These are phyloP conservation scores for Fragum whitleyi DNA, from an alignment of 2,888 invertebrate species.

Conservation along the genomic window DNA sequence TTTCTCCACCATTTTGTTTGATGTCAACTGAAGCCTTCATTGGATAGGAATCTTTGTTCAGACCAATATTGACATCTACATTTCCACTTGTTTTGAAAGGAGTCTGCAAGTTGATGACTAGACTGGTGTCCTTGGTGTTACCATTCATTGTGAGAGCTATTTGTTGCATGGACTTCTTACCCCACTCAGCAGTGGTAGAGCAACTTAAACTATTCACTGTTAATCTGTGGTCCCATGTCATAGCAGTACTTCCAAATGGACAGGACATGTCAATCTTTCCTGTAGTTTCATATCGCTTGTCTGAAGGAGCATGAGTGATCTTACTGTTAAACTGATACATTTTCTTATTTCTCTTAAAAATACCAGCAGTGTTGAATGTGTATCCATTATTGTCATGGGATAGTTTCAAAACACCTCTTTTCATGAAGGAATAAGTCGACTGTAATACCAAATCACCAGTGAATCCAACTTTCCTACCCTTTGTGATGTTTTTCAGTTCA, in stretches of 20 bases:
- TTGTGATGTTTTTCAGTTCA: conserved; percentile 64
- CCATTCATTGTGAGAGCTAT: conserved; percentile 36
- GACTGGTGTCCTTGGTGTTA: conserved; percentile 40
- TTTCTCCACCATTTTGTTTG: conserved; percentile 1
- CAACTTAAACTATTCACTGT: conserved; percentile 48
- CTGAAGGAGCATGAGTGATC: conserved; percentile 58
- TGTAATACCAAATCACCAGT: conserved; percentile 61
- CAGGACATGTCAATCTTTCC: conserved; percentile 67
- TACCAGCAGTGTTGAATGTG: conserved; percentile 53
- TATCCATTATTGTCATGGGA: conserved; percentile 67
- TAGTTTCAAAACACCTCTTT: conserved; percentile 47
- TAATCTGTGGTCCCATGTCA: conserved; percentile 72
- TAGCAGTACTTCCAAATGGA: conserved; percentile 56
- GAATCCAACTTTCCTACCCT: conserved; percentile 52
- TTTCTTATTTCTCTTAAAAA: conserved; percentile 58
- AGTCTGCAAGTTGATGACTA: conserved; percentile 63
- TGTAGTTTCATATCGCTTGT: conserved; percentile 60
- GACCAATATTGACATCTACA: neutral
- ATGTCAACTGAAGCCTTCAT: neutral
- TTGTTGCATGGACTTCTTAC: conserved; percentile 33
- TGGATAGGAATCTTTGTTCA: neutral
- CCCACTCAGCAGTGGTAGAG: conserved; percentile 58
- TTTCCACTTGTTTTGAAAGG: conserved; percentile 54
- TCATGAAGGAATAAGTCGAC: conserved; percentile 58
- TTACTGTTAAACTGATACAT: conserved; percentile 59